Evolutionary conservation across 2,888 invertebrate genomes (phyloP).

Genomic region (Euspilapteryx auroguttella): DNA sequence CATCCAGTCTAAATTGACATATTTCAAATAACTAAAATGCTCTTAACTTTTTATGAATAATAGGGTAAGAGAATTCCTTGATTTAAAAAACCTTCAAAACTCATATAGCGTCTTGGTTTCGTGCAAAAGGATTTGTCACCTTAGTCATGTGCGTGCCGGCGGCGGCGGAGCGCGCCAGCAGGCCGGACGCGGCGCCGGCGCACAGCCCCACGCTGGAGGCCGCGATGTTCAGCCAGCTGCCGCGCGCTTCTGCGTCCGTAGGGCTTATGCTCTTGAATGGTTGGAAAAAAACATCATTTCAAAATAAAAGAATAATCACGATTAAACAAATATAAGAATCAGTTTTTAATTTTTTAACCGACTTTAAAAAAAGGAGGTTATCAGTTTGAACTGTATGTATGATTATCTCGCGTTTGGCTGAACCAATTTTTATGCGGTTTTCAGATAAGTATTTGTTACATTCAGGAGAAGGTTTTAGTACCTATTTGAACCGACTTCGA

Average conservation of each 20-base stretch:
- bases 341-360: background rate
- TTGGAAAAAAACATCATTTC: slow-evolving; percentile 1
- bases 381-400: background rate
- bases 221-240: slow-evolving; percentile 61
- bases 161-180: slow-evolving; percentile 43
- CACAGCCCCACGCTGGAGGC: slow-evolving; percentile 58
- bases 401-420: too few species aligned
- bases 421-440: too few species aligned
- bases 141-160: slow-evolving; percentile 50
- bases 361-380: background rate
- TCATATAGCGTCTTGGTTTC: too few species aligned
- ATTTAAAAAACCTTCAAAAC: background rate
- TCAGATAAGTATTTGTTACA: too few species aligned
- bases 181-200: slow-evolving; percentile 50
- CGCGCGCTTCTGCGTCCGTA: slow-evolving; percentile 56
- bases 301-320: slow-evolving; percentile 3
- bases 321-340: too few species aligned
- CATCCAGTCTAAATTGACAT: background rate
- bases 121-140: too few species aligned
- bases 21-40: too few species aligned
- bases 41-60: too few species aligned
- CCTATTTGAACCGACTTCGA: too few species aligned
- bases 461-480: too few species aligned
- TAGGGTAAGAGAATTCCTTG: background rate
- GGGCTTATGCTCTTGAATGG: slow-evolving; percentile 55